A percentile compares a stretch with the other conserved stretches of the same genome.
phyloP scores from a whole-genome alignment of 2,888 invertebrate species.

The Papilio protenor region DNA sequence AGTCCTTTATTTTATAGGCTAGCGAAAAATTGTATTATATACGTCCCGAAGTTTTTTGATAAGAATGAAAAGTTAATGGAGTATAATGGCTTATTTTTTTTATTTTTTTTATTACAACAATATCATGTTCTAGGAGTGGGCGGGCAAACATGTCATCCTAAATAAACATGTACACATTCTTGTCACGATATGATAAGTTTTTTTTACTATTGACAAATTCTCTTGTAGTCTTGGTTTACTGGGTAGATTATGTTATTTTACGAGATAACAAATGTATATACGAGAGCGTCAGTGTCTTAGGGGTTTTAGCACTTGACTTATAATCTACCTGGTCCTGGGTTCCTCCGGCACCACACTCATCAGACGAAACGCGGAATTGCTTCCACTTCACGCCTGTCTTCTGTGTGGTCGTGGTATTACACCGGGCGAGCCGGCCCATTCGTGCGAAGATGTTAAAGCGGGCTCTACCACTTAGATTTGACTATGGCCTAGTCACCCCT shows the following conservation, averaged over 20 bases:
- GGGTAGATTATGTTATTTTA: not conserved
- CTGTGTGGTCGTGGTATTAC: too few species aligned
- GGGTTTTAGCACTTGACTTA: too few species aligned
- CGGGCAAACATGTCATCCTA: not conserved
- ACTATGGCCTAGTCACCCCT: too few species aligned
- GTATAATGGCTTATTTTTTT: too few species aligned
- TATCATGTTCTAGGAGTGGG: not conserved
- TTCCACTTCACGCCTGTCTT: too few species aligned
- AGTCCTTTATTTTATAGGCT: conserved; percentile 33
- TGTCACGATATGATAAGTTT: not conserved
- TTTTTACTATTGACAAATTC: not conserved
- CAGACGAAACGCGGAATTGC: too few species aligned
- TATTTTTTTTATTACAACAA: not conserved
- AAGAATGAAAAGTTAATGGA: conserved; percentile 25
- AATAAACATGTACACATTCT: not conserved
- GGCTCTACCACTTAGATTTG: too few species aligned
- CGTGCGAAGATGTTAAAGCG: too few species aligned
- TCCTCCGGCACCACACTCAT: too few species aligned
- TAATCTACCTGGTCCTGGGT: too few species aligned
- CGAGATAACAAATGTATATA: not conserved
- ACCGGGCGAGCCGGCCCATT: too few species aligned
- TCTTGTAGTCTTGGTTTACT: not conserved
- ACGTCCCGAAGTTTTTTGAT: conserved; percentile 22
- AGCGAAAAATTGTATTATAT: conserved; percentile 32
- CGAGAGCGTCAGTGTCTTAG: too few species aligned